Evolutionary conservation across 2,888 invertebrate genomes (phyloP), one percentile per base, ranked within the genome.

Genomic region (Heliconius sara): DNA sequence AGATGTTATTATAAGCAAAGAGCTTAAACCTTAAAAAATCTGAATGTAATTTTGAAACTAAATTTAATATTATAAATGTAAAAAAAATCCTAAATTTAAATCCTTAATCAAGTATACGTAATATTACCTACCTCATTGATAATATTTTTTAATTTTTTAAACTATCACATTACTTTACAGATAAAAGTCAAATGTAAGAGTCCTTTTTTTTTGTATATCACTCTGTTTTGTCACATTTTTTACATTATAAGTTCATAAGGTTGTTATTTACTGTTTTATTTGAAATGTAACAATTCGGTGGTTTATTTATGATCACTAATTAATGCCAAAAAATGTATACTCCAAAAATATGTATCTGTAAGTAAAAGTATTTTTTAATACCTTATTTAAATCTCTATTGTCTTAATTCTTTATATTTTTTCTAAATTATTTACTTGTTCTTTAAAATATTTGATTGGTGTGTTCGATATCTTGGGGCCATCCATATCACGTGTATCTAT

Each of bases 361-460:
- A 63, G n/a, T 13, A 27, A 39, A 39, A 39, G 39, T 39, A 9
- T 63, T 63, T 25, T 65, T 16, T 27, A 65, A 65, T 57, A 57
- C 19, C 7, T 60, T 72, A 63, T 63, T 47, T 25, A 63, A 16
- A 39, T 47, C 12, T 13, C 22, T 67, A 3, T 47, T 67, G 1
- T 30, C 22, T n/a, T 52, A 5, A 3, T 22, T 34, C 9, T 25
- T 16, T 25, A 25, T 43, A 10, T n/a, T 27, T 65, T 25, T 65
- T 60, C 7, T 66, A 47, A 39, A 75, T 19, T 81, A 81, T 82
- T 90, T 87, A 86, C 88, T 86, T 87, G 90, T 60, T 91, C 88
- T 89, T 91, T 85, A 84, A 72, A 74, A 86, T 78, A 79, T 57
- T 76, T 60, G 16, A 68, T 79, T 30, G 47, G 79, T 80, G 82